Conservation (phyloP, 2,797 vertebrate species). For the Bothrops alternatus region DNA sequence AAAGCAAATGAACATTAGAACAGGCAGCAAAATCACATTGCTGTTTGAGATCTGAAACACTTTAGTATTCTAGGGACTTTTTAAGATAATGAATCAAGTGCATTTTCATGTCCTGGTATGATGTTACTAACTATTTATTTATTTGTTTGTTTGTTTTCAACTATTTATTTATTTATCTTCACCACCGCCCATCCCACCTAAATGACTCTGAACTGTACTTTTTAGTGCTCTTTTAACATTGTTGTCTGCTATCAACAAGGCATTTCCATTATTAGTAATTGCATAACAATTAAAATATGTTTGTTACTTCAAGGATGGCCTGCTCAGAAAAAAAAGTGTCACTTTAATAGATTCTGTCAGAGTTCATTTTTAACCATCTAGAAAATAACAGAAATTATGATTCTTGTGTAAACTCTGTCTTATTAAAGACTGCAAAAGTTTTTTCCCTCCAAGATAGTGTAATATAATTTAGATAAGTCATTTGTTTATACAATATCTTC, state of each 20-base stretch:
- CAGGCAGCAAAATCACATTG: background rate
- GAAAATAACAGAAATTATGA: slow-evolving; percentile 44
- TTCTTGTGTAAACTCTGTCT: slow-evolving; percentile 56
- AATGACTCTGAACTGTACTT: background rate
- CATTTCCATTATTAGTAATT: slow-evolving; percentile 49
- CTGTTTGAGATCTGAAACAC: background rate
- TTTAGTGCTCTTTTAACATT: slow-evolving; percentile 40
- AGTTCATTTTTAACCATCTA: slow-evolving; percentile 52
- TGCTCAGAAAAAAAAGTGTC: slow-evolving; percentile 17
- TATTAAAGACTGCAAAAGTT: slow-evolving; percentile 36
- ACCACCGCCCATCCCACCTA: background rate
- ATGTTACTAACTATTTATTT: slow-evolving; percentile 23
- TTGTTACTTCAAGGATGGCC: slow-evolving; percentile 45
- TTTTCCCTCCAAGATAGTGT: background rate
- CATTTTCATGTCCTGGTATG: slow-evolving; percentile 18
- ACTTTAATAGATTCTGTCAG: slow-evolving; percentile 51
- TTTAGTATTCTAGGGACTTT: slow-evolving; percentile 8
- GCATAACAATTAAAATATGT: slow-evolving; percentile 41
- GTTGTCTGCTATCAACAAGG: slow-evolving; percentile 42
- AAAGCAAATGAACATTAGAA: background rate
- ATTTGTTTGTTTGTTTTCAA: no score
- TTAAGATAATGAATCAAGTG: slow-evolving; percentile 27
- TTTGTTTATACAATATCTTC: background rate
- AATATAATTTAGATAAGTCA: background rate
- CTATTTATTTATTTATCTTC: background rate